Evolutionary conservation across 2,113 vertebrate species (phyloP), one percentile per base, ranked within the genome.

Genomic region (Ochotona curzoniae): DNA sequence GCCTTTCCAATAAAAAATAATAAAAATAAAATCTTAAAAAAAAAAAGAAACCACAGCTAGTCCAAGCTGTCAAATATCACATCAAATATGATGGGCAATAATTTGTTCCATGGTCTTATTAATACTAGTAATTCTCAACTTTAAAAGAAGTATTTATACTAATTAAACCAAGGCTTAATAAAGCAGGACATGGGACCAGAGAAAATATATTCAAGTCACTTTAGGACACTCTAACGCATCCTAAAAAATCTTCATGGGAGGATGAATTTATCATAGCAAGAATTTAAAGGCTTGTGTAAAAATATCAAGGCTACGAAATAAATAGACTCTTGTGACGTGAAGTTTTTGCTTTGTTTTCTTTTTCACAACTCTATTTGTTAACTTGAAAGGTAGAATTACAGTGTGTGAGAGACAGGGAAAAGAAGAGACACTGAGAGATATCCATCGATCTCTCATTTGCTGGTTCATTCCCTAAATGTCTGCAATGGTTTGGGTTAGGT

Each of bases 81-180:
- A n/a, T n/a, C n/a, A n/a, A n/a, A n/a, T 71, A 57, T 38, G 38
- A 66, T 25, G 3, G 25, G 18, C 7, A 80, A 61, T n/a, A 47
- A 61, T 84, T 87, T 71, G 23, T 64, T 87, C 60, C 13, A 71
- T 47, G 23, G 38, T 35, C 17, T 87, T 66, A 66, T 51, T 78
- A 61, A 79, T 28, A 57, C 13, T 47, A 89, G 63, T 49, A 73
- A 26, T 18, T 49, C 28, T 73, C 51, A 94, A n/a, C 54, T 89
- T 80, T 38, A 47, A 94, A 71, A 44, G 74, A 64, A 8, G 23
- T 21, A 10, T 6, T 79, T 35, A 83, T 70, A 71, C 18, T 70
- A 32, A 54, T 80, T 87, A 90, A 93, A 79, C 26, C 18, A 28
- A 70, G 17, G 84, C 28, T 93, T 87, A 78, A 90, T 23, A 57